Evolutionary conservation across 2,797 vertebrate species (phyloP).

Genomic region (Ispidina picta): DNA sequence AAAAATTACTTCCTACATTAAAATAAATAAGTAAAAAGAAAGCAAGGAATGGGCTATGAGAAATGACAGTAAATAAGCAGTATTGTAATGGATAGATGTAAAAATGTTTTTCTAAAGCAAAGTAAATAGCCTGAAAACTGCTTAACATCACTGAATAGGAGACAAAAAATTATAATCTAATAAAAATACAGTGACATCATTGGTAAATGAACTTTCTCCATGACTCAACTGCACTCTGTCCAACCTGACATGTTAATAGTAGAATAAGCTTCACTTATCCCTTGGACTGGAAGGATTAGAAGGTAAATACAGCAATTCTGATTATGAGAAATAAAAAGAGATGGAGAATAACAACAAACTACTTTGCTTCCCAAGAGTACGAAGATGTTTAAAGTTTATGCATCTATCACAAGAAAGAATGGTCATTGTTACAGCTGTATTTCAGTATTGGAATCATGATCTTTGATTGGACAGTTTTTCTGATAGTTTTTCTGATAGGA

Average conservation of each 20-base stretch:
- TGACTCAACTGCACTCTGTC: not conserved
- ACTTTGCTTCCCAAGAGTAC: not conserved
- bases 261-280: not conserved
- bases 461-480: constrained; percentile 31
- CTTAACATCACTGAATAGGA: constrained; percentile 18
- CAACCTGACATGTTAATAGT: not conserved
- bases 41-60: not conserved
- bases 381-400: constrained; percentile 33
- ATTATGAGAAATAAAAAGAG: constrained; percentile 38
- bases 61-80: constrained; percentile 5
- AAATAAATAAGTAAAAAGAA: not conserved
- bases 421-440: constrained; percentile 25
- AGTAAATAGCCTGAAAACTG: constrained; percentile 19
- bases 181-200: constrained; percentile 16
- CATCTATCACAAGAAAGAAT: constrained; percentile 3
- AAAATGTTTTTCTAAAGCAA: not conserved
- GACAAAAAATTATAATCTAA: constrained; percentile 25
- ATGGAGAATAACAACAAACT: not conserved
- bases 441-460: constrained; percentile 17
- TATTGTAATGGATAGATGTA: constrained; percentile 6
- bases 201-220: not conserved
- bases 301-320: not conserved
- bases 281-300: not conserved
- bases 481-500: constrained; percentile 20
- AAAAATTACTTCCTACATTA: not conserved